A percentile compares a stretch with the other conserved stretches of the same genome.
Conservation (phyloP, 2,888 invertebrate species). For the Ptychoptera contaminata region DNA sequence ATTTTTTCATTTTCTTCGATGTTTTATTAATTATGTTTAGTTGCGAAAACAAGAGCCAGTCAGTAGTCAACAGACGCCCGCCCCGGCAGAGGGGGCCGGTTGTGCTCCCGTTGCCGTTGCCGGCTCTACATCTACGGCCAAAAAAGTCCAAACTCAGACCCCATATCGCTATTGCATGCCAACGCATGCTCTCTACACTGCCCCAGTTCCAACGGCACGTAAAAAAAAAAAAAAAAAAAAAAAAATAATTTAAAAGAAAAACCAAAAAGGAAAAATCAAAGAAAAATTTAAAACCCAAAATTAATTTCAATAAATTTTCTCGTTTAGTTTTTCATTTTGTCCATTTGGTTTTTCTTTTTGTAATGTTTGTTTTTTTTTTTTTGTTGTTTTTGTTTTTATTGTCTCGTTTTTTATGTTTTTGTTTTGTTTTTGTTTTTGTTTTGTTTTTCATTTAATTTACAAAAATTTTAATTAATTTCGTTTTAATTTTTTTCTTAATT, state of each 20-base stretch:
- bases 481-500: too few relatives aligned
- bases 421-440: too few relatives aligned
- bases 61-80: conserved; percentile 18
- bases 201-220: conserved; percentile 45
- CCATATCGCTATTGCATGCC: conserved; percentile 43
- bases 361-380: too few relatives aligned
- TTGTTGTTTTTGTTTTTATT: too few relatives aligned
- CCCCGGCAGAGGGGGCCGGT: conserved; percentile 10
- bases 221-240: conserved; percentile 17
- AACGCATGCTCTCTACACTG: conserved; percentile 42
- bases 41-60: conserved; percentile 23
- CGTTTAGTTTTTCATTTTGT: too few relatives aligned
- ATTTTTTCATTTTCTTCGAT: conserved; percentile 4
- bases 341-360: too few relatives aligned
- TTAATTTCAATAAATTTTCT: too few relatives aligned
- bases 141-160: conserved; percentile 20
- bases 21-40: conserved; percentile 13
- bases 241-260: not conserved
- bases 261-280: too few relatives aligned
- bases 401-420: too few relatives aligned
- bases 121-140: conserved; percentile 26
- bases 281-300: too few relatives aligned
- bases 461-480: too few relatives aligned
- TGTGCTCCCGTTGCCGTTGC: conserved; percentile 14
- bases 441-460: too few relatives aligned